Percentiles rank a stretch among this genome's conserved stretches.
phyloP scores from a whole-genome alignment of 2,797 vertebrate species.

The Ficedula albicollis region DNA sequence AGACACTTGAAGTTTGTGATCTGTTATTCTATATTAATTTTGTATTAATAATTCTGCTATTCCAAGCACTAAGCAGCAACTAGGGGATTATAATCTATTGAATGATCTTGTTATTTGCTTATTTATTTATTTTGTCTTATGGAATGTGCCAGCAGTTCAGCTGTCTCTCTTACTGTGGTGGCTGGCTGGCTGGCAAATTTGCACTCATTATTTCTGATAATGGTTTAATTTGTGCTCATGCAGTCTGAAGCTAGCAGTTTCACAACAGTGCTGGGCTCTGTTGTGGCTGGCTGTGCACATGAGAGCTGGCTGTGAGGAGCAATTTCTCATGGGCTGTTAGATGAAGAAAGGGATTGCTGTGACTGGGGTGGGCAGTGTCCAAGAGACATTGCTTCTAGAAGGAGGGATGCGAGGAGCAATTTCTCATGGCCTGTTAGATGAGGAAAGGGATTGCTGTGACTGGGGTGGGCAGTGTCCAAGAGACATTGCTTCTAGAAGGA shows the following conservation, averaged over 20 bases:
- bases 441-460: background rate
- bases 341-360: background rate
- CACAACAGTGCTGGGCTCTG: background rate
- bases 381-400: background rate
- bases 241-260: background rate
- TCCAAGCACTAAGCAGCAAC: background rate
- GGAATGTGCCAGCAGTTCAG: conserved; percentile 6
- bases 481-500: background rate
- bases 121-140: background rate
- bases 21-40: background rate
- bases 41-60: background rate
- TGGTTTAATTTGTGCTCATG: conserved; percentile 3
- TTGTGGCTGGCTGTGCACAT: background rate
- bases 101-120: background rate
- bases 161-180: background rate
- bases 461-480: background rate
- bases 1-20: background rate
- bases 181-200: conserved; percentile 21
- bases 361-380: background rate
- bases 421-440: background rate
- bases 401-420: background rate
- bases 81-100: background rate
- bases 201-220: conserved; percentile 14
- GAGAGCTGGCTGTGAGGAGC: background rate
- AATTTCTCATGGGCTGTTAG: background rate